Conservation (phyloP, 2,113 vertebrate genomes). For the Chrysemys picta region DNA sequence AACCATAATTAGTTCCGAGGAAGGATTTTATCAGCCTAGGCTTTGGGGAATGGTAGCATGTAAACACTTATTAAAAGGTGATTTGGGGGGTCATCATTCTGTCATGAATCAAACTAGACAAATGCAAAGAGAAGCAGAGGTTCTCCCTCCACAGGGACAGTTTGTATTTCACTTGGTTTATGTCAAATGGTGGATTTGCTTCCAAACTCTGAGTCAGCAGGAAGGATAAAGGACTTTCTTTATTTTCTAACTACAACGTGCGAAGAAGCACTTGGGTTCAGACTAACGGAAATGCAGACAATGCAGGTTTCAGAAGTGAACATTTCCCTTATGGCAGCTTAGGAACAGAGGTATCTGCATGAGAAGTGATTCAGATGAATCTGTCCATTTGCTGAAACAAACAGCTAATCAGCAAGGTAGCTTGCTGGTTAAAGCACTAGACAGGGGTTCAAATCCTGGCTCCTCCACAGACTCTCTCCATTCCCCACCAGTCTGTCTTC, state of each 20-base stretch:
- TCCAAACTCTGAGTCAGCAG: background rate
- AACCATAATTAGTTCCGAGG: constrained; percentile 75
- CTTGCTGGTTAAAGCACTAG: background rate
- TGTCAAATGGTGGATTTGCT: constrained; percentile 54
- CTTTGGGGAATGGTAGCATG: constrained; percentile 74
- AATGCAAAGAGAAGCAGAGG: constrained; percentile 70
- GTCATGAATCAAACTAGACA: constrained; percentile 69
- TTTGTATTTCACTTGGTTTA: constrained; percentile 58
- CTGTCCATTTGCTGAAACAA: background rate
- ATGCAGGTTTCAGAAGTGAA: background rate
- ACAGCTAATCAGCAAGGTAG: background rate
- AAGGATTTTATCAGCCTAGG: constrained; percentile 72
- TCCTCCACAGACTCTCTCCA: background rate
- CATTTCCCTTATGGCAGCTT: background rate
- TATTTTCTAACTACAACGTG: constrained; percentile 10
- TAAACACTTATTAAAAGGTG: constrained; percentile 81
- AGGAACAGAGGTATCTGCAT: background rate
- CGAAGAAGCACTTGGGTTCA: constrained; percentile 20
- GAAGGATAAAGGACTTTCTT: constrained; percentile 16
- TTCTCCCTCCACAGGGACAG: constrained; percentile 45
- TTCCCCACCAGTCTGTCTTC: background rate
- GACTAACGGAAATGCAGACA: background rate
- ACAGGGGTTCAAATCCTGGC: background rate
- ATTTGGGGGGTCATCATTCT: constrained; percentile 71
- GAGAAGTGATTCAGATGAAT: background rate